Evolutionary conservation across 2,113 vertebrate species (phyloP).

Genomic region (Psephotus haematonotus): DNA sequence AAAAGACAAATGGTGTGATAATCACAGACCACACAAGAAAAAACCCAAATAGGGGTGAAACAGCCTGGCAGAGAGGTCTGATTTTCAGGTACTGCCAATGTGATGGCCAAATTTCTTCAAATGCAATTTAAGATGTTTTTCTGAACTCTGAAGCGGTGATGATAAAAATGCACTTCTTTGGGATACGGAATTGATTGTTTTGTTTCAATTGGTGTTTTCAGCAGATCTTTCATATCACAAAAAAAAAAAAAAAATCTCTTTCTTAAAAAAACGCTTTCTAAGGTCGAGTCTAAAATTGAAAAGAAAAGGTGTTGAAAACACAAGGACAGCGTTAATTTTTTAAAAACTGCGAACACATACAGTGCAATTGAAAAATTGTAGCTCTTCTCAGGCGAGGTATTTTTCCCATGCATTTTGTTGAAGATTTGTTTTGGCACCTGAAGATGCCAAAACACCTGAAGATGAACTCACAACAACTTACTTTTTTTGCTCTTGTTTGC

Average conservation of each 20-base stretch:
- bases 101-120: background rate
- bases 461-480: background rate
- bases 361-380: background rate
- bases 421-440: background rate
- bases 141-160: background rate
- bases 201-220: background rate
- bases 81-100: background rate
- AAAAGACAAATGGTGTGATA: slow-evolving; percentile 55
- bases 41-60: background rate
- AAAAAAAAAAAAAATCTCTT: background rate
- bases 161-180: background rate
- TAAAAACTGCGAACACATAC: background rate
- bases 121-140: background rate
- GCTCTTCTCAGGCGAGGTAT: background rate
- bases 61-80: background rate
- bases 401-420: background rate
- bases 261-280: background rate
- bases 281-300: background rate
- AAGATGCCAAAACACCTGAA: background rate
- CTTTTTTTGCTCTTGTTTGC: background rate
- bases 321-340: background rate
- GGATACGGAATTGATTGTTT: background rate
- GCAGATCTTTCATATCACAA: background rate
- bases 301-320: background rate
- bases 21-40: background rate